Evolutionary conservation across 2,797 vertebrate species (phyloP), one percentile per base, ranked within the genome.

Genomic region (Halcyon chelicuti): DNA sequence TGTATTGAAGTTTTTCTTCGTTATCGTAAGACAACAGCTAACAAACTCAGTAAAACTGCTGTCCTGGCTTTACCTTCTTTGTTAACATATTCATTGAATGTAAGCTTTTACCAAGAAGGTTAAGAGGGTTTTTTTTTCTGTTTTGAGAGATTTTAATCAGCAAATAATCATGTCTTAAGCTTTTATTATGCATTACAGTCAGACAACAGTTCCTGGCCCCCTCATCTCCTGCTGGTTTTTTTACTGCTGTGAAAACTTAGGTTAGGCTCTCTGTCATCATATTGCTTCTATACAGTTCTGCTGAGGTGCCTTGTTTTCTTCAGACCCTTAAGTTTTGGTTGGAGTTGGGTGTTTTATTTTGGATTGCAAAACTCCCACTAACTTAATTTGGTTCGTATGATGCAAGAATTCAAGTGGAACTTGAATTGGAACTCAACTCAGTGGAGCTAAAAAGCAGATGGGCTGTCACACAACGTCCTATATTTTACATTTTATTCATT

Each of bases 161-260:
- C 71, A 77, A 0, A 0, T 80, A 58, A 61, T 80, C 9, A 22
- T 13, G 17, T 67, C 20, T 57, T 67, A 21, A 10, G 29, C 44
- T 90, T 70, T 7, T 51, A 19, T 55, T 57, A 7, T 31, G 7
- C 23, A 4, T 71, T 71, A 31, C 9, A 65, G 60, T 63, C 68
- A 58, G 22, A 44, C 2, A 0, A n/a, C 31, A 44, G 21, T 90
- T 65, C 77, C 20, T 93, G 22, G 7, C 14, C 11, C 21, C 5
- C 19, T 39, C 51, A 21, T n/a, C 15, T 84, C 7, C 29, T 82
- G 8, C n/a, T 58, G 14, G 0, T 5, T 1, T 44, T 12, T 0
- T 5, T 10, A 1, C 8, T 54, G 72, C 14, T 42, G 0, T 47
- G 17, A 74, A 68, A 85, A 37, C 2, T 14, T 37, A 23, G 4